Percentiles rank a stretch among this genome's conserved stretches.
Conservation (phyloP, 2,888 invertebrate species). For the Dynastes hyllus region DNA sequence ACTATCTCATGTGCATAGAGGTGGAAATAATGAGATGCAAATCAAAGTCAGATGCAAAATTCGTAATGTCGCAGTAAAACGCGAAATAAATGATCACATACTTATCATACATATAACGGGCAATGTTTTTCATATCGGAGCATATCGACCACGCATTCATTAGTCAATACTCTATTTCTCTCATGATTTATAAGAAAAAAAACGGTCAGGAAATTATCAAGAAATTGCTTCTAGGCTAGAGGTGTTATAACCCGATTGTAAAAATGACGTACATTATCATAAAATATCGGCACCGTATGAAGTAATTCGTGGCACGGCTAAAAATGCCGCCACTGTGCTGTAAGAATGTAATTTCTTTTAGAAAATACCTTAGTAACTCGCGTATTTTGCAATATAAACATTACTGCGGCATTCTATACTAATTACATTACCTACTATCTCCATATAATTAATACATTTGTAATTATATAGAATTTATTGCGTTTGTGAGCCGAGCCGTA, state of each 20-base stretch:
- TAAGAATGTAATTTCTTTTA: constrained; percentile 7
- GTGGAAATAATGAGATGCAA: constrained; percentile 14
- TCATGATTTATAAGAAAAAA: constrained; percentile 8
- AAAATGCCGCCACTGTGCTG: constrained; percentile 4
- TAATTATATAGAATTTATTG: constrained; percentile 38
- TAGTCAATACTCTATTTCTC: not conserved
- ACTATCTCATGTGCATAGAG: not conserved
- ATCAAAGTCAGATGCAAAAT: not conserved
- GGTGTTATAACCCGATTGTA: constrained; percentile 29
- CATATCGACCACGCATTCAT: constrained; percentile 1
- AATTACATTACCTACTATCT: constrained; percentile 24
- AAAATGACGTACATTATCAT: constrained; percentile 19
- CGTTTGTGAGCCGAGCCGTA: constrained; percentile 30
- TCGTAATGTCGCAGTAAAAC: not conserved
- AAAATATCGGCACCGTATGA: constrained; percentile 12
- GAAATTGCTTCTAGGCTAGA: not conserved
- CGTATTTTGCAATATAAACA: constrained; percentile 37
- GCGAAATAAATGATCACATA: too few species aligned
- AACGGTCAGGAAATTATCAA: not conserved
- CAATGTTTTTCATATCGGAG: too few species aligned
- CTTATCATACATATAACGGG: too few species aligned
- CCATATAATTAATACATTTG: constrained; percentile 40
- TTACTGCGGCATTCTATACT: constrained; percentile 26
- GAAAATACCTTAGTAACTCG: not conserved
- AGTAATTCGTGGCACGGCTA: not conserved